Evolutionary conservation across 2,113 vertebrate genomes (phyloP).

Genomic region (Crocuta crocuta): DNA sequence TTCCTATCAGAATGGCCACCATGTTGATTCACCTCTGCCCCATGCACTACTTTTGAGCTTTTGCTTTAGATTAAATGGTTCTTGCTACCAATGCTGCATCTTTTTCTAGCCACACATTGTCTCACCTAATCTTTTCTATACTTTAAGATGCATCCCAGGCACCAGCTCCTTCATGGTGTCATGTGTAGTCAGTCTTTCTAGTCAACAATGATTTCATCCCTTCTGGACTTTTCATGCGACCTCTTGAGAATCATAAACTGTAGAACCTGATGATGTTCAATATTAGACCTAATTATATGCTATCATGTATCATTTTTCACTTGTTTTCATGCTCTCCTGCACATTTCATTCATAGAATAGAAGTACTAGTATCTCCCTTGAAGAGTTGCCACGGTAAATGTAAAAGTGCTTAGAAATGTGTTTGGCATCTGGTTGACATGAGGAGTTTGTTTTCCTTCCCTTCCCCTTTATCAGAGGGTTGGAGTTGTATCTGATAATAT

Average conservation of each 20-base stretch:
- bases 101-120: not conserved
- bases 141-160: not conserved
- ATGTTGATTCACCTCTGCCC: not conserved
- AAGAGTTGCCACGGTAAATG: not conserved
- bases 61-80: slow-evolving; percentile 20
- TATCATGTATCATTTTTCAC: not conserved
- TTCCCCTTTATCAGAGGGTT: not conserved
- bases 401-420: not conserved
- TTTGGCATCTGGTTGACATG: not conserved
- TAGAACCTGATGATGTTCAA: not conserved
- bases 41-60: not conserved
- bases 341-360: slow-evolving; percentile 48
- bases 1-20: not conserved
- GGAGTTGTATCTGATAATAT: not conserved
- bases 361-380: not conserved
- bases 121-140: not conserved
- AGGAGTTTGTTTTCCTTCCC: not conserved
- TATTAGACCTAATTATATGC: not conserved
- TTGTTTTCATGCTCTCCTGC: not conserved
- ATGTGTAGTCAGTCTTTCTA: not conserved
- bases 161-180: not conserved
- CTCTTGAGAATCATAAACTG: not conserved
- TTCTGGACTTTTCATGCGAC: not conserved
- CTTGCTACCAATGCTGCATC: not conserved
- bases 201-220: not conserved